phyloP scores from a whole-genome alignment of 1,140 invertebrate genomes.

The Drosophila fuyamai region DNA sequence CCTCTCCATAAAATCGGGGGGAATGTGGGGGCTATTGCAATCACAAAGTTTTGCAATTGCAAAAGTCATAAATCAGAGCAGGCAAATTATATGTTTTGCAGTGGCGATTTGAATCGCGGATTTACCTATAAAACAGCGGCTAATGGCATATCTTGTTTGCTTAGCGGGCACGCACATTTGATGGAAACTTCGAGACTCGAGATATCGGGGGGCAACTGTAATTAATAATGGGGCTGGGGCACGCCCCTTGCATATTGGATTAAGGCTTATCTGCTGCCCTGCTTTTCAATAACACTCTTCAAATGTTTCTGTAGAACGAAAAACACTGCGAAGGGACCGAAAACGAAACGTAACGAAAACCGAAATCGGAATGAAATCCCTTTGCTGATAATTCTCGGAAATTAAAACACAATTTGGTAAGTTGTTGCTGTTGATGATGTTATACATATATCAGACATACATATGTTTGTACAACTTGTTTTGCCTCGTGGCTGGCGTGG shows the following conservation, averaged over 20 bases:
- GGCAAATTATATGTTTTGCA: conserved; percentile 38
- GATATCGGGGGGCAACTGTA: conserved; percentile 20
- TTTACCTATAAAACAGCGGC: conserved; percentile 36
- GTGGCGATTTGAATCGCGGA: conserved; percentile 50
- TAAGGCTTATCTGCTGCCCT: conserved; percentile 43
- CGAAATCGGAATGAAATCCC: conserved; percentile 36
- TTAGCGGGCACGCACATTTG: conserved; percentile 72
- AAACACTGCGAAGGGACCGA: conserved; percentile 15
- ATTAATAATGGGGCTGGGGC: conserved; percentile 34
- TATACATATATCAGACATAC: conserved; percentile 53
- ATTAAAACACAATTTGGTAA: conserved; percentile 74
- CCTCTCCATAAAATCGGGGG: conserved; percentile 1
- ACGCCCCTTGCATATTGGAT: conserved; percentile 38
- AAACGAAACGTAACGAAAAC: conserved; percentile 27
- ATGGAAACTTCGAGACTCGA: conserved; percentile 51
- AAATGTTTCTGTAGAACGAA: conserved; percentile 71
- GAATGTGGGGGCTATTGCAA: not conserved
- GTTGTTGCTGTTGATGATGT: conserved; percentile 56
- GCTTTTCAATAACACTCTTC: conserved; percentile 58
- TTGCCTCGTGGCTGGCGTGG: conserved; percentile 62
- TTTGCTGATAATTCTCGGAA: conserved; percentile 72
- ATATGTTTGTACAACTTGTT: conserved; percentile 71
- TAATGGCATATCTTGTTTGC: conserved; percentile 57
- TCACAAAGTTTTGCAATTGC: conserved; percentile 40
- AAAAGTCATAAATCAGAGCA: conserved; percentile 49